Evolutionary conservation across 2,888 invertebrate genomes (phyloP).

Genomic region (Stegophylla sp.): DNA sequence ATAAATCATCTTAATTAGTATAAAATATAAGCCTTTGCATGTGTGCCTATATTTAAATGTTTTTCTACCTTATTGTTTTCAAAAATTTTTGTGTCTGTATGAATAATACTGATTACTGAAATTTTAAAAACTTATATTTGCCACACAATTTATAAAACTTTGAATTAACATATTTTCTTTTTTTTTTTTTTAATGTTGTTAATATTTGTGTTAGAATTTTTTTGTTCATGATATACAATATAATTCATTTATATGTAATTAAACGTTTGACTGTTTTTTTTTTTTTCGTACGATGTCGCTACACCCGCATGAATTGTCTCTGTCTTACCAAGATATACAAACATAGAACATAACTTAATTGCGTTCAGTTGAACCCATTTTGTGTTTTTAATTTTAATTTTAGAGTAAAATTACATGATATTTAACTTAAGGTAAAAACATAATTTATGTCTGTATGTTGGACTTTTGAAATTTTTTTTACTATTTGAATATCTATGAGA

Average conservation of each 20-base stretch:
- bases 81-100: constrained; percentile 23
- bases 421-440: too few species aligned
- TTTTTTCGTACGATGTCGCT: too few species aligned
- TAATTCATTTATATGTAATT: constrained; percentile 42
- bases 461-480: too few species aligned
- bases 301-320: too few species aligned
- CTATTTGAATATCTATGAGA: too few species aligned
- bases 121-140: constrained; percentile 27
- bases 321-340: too few species aligned
- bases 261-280: constrained; percentile 13
- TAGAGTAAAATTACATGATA: too few species aligned
- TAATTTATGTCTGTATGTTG: too few species aligned
- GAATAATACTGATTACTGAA: constrained; percentile 11
- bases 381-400: too few species aligned
- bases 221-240: constrained; percentile 40
- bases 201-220: constrained; percentile 41
- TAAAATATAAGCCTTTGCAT: constrained; percentile 48
- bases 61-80: constrained; percentile 53
- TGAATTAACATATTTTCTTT: constrained; percentile 45
- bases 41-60: constrained; percentile 48
- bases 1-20: constrained; percentile 30
- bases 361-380: too few species aligned
- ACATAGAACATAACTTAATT: too few species aligned
- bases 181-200: constrained; percentile 34
- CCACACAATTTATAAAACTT: constrained; percentile 41